phyloP scores from a whole-genome alignment of 2,113 vertebrate genomes.

The Thryonomys swinderianus region DNA sequence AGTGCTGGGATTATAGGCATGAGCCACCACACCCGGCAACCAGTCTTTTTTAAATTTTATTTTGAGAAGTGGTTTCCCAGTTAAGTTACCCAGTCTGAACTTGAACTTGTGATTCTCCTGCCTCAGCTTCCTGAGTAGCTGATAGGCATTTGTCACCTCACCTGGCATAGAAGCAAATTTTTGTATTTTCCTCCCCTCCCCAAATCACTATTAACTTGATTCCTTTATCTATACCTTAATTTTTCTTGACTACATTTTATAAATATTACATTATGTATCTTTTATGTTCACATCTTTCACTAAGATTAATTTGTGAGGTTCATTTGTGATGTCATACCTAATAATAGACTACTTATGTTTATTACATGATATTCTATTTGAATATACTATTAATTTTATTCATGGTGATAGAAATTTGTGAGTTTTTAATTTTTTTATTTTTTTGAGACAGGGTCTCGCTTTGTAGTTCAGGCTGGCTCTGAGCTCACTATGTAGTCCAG shows the following conservation, averaged over 20 bases:
- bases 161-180: background rate
- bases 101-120: background rate
- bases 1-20: too few species aligned
- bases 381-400: background rate
- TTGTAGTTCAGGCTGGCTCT: too few species aligned
- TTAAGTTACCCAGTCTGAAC: background rate
- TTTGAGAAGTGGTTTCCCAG: background rate
- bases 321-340: background rate
- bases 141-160: background rate
- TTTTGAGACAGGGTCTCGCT: too few species aligned
- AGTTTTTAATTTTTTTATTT: too few species aligned
- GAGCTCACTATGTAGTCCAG: too few species aligned
- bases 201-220: background rate
- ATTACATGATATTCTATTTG: background rate
- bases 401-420: background rate
- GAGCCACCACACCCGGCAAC: too few species aligned
- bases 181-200: background rate
- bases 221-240: background rate
- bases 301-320: background rate
- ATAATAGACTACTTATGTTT: background rate
- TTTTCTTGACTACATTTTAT: constrained; percentile 31
- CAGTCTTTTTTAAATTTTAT: too few species aligned
- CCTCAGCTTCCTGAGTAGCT: background rate
- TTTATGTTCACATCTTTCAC: background rate
- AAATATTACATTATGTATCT: background rate